Evolutionary conservation across 2,113 vertebrate genomes (phyloP).

Genomic region (Triplophysa tibetana): DNA sequence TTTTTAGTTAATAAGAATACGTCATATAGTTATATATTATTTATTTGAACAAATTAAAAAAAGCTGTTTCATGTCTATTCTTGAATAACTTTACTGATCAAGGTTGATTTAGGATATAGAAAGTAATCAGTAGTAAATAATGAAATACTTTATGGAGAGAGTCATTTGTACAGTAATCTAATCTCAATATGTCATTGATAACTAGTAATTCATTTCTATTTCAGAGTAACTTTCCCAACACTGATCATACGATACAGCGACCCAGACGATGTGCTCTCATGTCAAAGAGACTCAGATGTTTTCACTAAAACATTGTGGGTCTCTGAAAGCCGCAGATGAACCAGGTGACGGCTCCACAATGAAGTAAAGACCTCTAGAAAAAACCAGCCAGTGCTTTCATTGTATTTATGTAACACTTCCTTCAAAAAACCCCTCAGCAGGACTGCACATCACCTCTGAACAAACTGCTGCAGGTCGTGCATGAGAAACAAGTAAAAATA

Average conservation of each 20-base stretch:
- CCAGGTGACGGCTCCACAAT: slow-evolving; percentile 46
- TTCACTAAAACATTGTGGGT: slow-evolving; percentile 45
- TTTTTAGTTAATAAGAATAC: too few relatives aligned
- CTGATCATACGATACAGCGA: neutral
- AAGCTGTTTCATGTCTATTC: too few relatives aligned
- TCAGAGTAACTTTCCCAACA: neutral
- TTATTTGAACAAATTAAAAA: too few relatives aligned
- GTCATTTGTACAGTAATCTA: too few relatives aligned
- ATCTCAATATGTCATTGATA: too few relatives aligned
- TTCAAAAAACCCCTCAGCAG: slow-evolving; percentile 55
- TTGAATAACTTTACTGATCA: too few relatives aligned
- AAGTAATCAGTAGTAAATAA: too few relatives aligned
- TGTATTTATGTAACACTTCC: slow-evolving; percentile 59
- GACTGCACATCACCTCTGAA: slow-evolving; percentile 30
- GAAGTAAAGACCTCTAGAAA: slow-evolving; percentile 51
- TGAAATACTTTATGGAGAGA: too few relatives aligned
- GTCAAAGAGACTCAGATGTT: slow-evolving; percentile 36
- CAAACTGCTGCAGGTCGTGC: slow-evolving; percentile 37
- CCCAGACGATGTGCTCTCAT: slow-evolving; percentile 23
- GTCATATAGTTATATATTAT: too few relatives aligned
- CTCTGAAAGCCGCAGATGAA: slow-evolving; percentile 50
- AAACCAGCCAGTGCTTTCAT: slow-evolving; percentile 51
- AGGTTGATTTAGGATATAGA: too few relatives aligned
- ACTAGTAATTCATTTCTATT: too few relatives aligned
- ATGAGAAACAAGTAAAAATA: slow-evolving; percentile 27